Base-by-base conservation (phyloP, 1,140 invertebrate species). In the Lanistes nyassanus region DNA sequence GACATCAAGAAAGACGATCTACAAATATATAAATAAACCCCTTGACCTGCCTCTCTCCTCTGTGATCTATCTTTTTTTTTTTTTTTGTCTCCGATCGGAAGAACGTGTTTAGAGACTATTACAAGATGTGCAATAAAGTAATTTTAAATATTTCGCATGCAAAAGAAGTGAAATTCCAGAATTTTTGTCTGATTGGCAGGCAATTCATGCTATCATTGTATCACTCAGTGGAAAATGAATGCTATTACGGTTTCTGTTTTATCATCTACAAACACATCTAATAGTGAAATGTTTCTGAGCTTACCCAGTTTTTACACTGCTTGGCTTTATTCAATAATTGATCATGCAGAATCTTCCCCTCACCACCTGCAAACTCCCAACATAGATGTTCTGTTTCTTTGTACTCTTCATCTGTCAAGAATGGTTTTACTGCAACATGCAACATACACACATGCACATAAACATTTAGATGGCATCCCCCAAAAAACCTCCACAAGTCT, bases 241-340 rank as follows among this genome's bases (percentile, higher is more conserved):
- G 3, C 26, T 23, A 13, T 47, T 26, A 0, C 42, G 1, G 16
- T 53, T 4, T 13, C 47, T 1, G 13, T 42, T n/a, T 21, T 5
- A 19, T 69, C 3, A 42, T 1, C n/a, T 47, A 69, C 37, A 69
- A 3, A 26, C 69, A 72, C 34, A 56, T 9, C 5, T 5, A 34
- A 55, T 4, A 21, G 26, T 72, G 9, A 58, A 29, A 72, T 60
- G 9, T 56, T 16, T 76, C 11, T 75, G 55, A 70, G 77, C 82
- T 68, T 84, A 89, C 88, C 89, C 89, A 90, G 76, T 90, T 90
- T 76, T 82, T 84, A 39, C 83, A 65, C 26, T 78, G 64, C 60
- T 80, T 80, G 36, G 87, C 84, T 81, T 78, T 88, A 66, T 86
- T 76, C 5, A 80, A 13, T 4, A 90, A 76, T 72, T 84, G 81